Evolutionary conservation across 2,797 vertebrate genomes (phyloP).

Genomic region (Xenentodon cancila): DNA sequence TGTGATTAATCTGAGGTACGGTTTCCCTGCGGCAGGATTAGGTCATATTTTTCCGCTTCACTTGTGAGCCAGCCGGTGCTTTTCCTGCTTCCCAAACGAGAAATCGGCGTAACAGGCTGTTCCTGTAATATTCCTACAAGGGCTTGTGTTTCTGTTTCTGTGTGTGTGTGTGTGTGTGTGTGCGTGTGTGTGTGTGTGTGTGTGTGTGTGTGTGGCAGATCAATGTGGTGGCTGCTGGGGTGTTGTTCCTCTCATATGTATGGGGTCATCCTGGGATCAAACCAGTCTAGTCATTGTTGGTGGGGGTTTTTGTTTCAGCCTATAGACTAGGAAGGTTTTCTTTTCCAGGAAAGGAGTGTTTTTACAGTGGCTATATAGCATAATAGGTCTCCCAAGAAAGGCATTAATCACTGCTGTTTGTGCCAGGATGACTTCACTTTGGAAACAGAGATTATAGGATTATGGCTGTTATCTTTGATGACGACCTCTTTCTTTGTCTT

Average conservation of each 20-base stretch:
- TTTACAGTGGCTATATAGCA: slow-evolving; percentile 10
- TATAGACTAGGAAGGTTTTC: slow-evolving; percentile 27
- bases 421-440: slow-evolving; percentile 59
- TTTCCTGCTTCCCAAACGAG: slow-evolving; percentile 11
- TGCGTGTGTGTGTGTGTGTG: too few relatives aligned
- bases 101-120: slow-evolving; percentile 23
- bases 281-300: not conserved
- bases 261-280: slow-evolving; percentile 43
- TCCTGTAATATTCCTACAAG: slow-evolving; percentile 24
- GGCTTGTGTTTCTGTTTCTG: not conserved
- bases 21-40: slow-evolving; percentile 45
- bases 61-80: not conserved
- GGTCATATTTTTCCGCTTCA: slow-evolving; percentile 47
- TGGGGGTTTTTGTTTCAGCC: slow-evolving; percentile 62
- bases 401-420: slow-evolving; percentile 52
- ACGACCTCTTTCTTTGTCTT: slow-evolving; percentile 43
- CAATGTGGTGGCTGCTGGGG: slow-evolving; percentile 1
- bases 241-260: slow-evolving; percentile 21
- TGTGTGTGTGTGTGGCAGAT: not conserved
- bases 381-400: slow-evolving; percentile 6
- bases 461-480: slow-evolving; percentile 51
- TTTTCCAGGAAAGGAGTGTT: slow-evolving; percentile 60
- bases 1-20: slow-evolving; percentile 45
- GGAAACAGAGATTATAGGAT: slow-evolving; percentile 54
- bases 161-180: too few relatives aligned